A percentile compares a stretch with the other conserved stretches of the same genome.
phyloP scores from a whole-genome alignment of 2,888 invertebrate genomes.

The Dysmachus trigonus region DNA sequence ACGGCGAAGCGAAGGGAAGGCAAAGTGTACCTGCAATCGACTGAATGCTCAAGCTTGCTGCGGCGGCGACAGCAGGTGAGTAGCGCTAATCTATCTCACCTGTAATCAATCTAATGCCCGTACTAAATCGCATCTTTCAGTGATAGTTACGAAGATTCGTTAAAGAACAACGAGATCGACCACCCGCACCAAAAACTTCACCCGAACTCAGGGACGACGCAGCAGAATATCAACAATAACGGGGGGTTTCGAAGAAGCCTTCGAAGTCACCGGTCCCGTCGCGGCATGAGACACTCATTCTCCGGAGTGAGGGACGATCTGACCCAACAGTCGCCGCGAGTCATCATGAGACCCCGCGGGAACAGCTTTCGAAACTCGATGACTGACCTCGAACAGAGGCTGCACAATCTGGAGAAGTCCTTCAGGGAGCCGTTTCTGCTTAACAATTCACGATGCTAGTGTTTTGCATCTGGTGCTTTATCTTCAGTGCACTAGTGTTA shows the following conservation, averaged over 20 bases:
- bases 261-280: slow-evolving; percentile 44
- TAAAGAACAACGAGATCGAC: slow-evolving; percentile 67
- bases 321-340: slow-evolving; percentile 61
- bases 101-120: not conserved
- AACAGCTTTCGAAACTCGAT: slow-evolving; percentile 62
- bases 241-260: slow-evolving; percentile 49
- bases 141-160: slow-evolving; percentile 83
- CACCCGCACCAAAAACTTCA: slow-evolving; percentile 51
- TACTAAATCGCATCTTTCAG: slow-evolving; percentile 57
- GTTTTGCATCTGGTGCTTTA: not conserved
- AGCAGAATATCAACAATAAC: slow-evolving; percentile 37
- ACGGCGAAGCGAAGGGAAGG: slow-evolving; percentile 22
- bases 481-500: not conserved
- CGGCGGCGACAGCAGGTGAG: slow-evolving; percentile 50
- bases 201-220: slow-evolving; percentile 52
- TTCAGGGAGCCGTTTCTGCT: slow-evolving; percentile 57
- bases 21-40: slow-evolving; percentile 47
- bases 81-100: not conserved
- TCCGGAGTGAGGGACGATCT: slow-evolving; percentile 64
- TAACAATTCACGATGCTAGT: slow-evolving; percentile 57
- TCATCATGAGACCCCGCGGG: slow-evolving; percentile 59
- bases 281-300: slow-evolving; percentile 61
- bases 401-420: slow-evolving; percentile 63
- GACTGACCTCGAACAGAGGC: slow-evolving; percentile 62
- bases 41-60: slow-evolving; percentile 40